A percentile compares a stretch with the other conserved stretches of the same genome.
phyloP scores from a whole-genome alignment of 2,797 vertebrate species.

The Danio choprae region DNA sequence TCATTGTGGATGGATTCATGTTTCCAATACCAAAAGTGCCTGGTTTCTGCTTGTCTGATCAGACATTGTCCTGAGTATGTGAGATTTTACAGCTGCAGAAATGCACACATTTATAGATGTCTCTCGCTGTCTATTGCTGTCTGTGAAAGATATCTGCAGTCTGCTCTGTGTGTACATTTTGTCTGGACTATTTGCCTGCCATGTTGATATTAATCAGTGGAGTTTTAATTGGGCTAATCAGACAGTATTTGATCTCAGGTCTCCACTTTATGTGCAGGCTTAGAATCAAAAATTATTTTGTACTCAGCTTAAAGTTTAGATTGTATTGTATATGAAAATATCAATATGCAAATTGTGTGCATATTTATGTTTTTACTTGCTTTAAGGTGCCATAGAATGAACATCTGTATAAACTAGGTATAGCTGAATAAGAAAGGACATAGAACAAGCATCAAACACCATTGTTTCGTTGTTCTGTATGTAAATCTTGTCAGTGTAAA shows the following conservation, averaged over 20 bases:
- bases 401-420: too few species aligned
- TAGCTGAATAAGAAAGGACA: too few species aligned
- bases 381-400: too few species aligned
- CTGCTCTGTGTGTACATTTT: slow-evolving; percentile 37
- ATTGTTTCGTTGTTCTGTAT: too few species aligned
- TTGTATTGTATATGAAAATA: background rate
- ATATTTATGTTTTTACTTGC: too few species aligned
- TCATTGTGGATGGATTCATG: slow-evolving; percentile 26
- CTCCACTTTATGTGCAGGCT: background rate
- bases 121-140: slow-evolving; percentile 19
- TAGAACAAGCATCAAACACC: too few species aligned
- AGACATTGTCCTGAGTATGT: background rate
- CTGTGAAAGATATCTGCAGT: slow-evolving; percentile 32
- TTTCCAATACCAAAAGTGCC: slow-evolving; percentile 11
- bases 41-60: slow-evolving; percentile 20
- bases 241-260: slow-evolving; percentile 23
- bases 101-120: slow-evolving; percentile 17
- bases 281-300: slow-evolving; percentile 41
- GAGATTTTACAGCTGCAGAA: slow-evolving; percentile 9
- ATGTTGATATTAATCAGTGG: background rate
- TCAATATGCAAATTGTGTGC: too few species aligned
- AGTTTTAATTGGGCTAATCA: background rate
- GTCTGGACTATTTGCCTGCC: slow-evolving; percentile 12
- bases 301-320: background rate
- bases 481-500: too few species aligned